Evolutionary conservation across 2,113 vertebrate species (phyloP), one percentile per base, ranked within the genome.

Genomic region (Archilochus colubris): DNA sequence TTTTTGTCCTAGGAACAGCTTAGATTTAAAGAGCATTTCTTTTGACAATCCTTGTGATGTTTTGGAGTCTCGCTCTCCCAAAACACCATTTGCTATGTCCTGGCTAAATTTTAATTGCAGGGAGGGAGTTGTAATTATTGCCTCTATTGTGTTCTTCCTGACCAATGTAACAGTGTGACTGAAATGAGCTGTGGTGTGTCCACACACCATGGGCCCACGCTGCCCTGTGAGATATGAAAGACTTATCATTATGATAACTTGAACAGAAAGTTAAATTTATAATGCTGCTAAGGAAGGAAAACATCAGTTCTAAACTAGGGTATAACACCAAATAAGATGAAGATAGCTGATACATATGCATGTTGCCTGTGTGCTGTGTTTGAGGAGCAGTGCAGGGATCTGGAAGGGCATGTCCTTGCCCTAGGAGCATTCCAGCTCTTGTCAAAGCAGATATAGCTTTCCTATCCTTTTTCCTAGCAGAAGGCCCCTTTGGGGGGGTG

Each of bases 91-190:
- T 66, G 19, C 66, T 53, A 50, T 68, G 44, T 48, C 44, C 79
- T 81, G 86, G 54, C n/a, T 92, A 54, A 51, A 86, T 67, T 61
- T 46, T 43, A 82, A 66, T 43, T 30, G 76, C 86, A 66, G 84
- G 58, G 69, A 86, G 48, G 30, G 76, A 90, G 57, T 28, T 62
- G 36, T 59, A 81, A 75, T 91, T 95, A 95, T 93, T 94, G 91
- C 91, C 94, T 90, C 59, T 83, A 6, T 66, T 46, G 50, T 3
- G 16, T 73, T 88, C 82, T 91, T 86, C 80, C 66, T 6, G 84
- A 72, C 33, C 78, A 79, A 55, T 0, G 1, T 40, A 74, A 86
- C 1, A 2, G 22, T 38, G n/a, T 5, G 50, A 64, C 85, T 67
- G 63, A 30, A 69, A 80, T 9, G 61, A 78, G 76, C 82, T 83